Base-by-base conservation (phyloP, 2,888 invertebrate species). In the Drosophila percnosoma region DNA sequence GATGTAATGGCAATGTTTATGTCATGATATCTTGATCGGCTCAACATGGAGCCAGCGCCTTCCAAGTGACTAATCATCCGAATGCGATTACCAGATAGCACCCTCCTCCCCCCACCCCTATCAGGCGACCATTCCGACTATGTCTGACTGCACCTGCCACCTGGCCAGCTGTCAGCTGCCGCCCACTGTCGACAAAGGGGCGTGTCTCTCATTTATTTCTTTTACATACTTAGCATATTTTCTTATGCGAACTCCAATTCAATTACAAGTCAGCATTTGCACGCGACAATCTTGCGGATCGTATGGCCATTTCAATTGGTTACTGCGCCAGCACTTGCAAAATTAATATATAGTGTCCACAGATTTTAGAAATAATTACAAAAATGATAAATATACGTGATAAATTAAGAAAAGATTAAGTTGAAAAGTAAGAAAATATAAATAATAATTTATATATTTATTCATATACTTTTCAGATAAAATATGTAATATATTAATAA, bases 1-100 rank as follows among this genome's bases (percentile, higher is more conserved):
- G 83, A 84, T 84, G 88, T 85, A 84, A 84, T 84, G 88, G 80
- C 58, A 65, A 72, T 85, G 83, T 73, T 77, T 77, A 84, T 87
- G 83, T 87, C 83, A 82, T 72, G 45, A 86, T 80, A 80, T 83
- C 82, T 63, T 53, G 80, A 85, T 78, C 80, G 61, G 71, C 64
- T 80, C 75, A 78, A 63, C 80, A 68, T 65, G 68, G 68, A 62
- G 63, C 68, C 59, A 78, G 62, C 68, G 55, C 72, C 57, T 58
- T 40, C 13, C 55, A 27, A n/a, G 61, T 75, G 79, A 78, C 70
- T 73, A 75, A 79, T 78, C 65, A 71, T 54, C 58, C 59, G 73
- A 57, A 58, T 64, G 72, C 71, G 53, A 53, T 60, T 69, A 45
- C 34, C 29, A 24, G 13, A 29, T 48, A 11, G 29, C 48, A 29